Conservation (phyloP, 2,888 invertebrate species). For the Mesochorus sp. region DNA sequence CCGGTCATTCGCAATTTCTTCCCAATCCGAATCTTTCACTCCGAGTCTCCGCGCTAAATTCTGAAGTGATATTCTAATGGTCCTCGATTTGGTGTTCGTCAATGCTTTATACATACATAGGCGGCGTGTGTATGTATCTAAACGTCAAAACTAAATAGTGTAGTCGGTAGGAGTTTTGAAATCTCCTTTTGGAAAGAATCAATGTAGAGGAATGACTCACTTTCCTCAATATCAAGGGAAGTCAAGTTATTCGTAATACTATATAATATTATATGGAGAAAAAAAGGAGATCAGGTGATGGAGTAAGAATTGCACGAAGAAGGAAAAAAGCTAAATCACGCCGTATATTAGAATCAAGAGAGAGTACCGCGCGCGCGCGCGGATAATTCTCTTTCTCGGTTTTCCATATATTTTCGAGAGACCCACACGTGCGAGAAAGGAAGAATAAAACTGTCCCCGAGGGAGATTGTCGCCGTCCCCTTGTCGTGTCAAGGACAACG, state of each 20-base stretch:
- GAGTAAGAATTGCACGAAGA: slow-evolving; percentile 10
- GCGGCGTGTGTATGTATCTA: not conserved
- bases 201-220: slow-evolving; percentile 21
- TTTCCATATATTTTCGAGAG: slow-evolving; percentile 16
- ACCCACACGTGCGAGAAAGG: not conserved
- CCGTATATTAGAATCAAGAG: not conserved
- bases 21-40: not conserved
- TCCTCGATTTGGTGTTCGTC: too few relatives aligned
- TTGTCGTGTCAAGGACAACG: slow-evolving; percentile 79
- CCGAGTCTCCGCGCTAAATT: too few relatives aligned
- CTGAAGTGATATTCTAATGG: too few relatives aligned
- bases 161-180: slow-evolving; percentile 25
- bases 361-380: not conserved
- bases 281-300: slow-evolving; percentile 18
- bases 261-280: not conserved
- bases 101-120: not conserved
- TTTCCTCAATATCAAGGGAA: slow-evolving; percentile 23
- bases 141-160: too few relatives aligned
- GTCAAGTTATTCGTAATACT: slow-evolving; percentile 29
- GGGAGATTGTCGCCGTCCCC: slow-evolving; percentile 56
- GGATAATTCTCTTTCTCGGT: not conserved
- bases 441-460: not conserved
- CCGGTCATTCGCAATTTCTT: slow-evolving; percentile 21
- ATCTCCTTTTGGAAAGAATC: slow-evolving; percentile 10
- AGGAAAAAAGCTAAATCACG: not conserved